A percentile compares a stretch with the other conserved stretches of the same genome.
Evolutionary conservation across 2,888 invertebrate genomes (phyloP).

Genomic region (Anoncus sp.): DNA sequence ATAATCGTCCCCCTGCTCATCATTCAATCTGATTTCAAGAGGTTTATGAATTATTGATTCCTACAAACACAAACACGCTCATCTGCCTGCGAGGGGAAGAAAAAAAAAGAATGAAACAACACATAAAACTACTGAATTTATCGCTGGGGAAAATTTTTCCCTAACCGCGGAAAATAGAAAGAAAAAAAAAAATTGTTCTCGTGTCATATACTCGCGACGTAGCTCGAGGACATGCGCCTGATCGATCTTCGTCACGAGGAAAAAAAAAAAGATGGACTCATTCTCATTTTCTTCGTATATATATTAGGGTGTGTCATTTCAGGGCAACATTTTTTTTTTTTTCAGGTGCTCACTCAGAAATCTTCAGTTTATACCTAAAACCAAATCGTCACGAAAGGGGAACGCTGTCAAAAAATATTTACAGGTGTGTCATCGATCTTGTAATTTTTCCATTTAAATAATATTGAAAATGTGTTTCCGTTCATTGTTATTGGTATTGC

Average conservation of each 20-base stretch:
- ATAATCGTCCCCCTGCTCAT: constrained; percentile 44
- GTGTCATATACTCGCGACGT: constrained; percentile 17
- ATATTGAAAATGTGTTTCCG: too few relatives aligned
- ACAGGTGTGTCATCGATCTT: too few relatives aligned
- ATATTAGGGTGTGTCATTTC: too few relatives aligned
- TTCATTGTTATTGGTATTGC: too few relatives aligned
- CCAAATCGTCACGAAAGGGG: too few relatives aligned
- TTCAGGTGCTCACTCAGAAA: too few relatives aligned
- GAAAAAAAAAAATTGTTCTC: too few relatives aligned
- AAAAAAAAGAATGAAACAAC: background rate
- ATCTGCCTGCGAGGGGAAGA: background rate
- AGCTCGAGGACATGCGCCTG: constrained; percentile 24
- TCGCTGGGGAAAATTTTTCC: background rate
- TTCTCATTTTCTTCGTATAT: constrained; percentile 16
- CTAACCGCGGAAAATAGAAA: constrained; percentile 3
- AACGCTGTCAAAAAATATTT: too few relatives aligned
- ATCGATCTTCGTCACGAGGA: constrained; percentile 47
- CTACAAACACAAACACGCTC: constrained; percentile 1
- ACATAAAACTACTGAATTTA: constrained; percentile 6
- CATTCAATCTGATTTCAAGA: constrained; percentile 56
- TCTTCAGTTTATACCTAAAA: too few relatives aligned
- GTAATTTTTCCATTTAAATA: too few relatives aligned
- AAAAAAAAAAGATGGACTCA: constrained; percentile 7
- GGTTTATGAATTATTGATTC: constrained; percentile 58
- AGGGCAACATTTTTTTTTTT: too few relatives aligned